phyloP scores from a whole-genome alignment of 2,888 invertebrate genomes.

The Alloscopus bannaensis region DNA sequence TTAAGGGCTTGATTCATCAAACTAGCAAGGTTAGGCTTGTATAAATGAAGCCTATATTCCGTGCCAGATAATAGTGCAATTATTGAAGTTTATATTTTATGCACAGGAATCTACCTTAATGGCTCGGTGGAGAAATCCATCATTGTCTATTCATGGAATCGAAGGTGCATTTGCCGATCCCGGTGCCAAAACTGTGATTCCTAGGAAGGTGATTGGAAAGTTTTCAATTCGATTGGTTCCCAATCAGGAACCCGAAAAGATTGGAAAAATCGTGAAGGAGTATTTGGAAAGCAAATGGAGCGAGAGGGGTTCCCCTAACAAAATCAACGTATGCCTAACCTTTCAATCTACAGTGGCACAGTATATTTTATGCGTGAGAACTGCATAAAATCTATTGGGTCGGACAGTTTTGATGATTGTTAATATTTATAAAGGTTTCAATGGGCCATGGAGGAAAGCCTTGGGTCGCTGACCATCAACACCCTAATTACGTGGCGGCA shows the following conservation, averaged over 20 bases:
- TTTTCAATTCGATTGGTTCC: conserved; percentile 98
- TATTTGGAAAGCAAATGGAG: conserved; percentile 87
- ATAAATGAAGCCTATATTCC: too few species aligned
- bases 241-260: conserved; percentile 86
- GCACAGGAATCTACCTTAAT: conserved; percentile 82
- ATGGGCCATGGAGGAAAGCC: conserved; percentile 87
- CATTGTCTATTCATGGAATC: conserved; percentile 95
- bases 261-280: conserved; percentile 86
- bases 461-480: conserved; percentile 95
- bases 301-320: conserved; percentile 89
- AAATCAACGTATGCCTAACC: conserved; percentile 84
- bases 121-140: conserved; percentile 97
- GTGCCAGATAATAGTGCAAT: not conserved
- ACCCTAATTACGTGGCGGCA: conserved; percentile 95
- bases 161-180: conserved; percentile 95
- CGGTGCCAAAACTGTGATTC: conserved; percentile 97
- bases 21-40: conserved; percentile 61
- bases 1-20: conserved; percentile 59
- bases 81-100: not conserved
- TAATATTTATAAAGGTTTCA: conserved; percentile 73
- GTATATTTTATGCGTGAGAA: not conserved
- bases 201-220: conserved; percentile 94
- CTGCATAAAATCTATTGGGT: not conserved
- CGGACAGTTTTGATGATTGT: not conserved
- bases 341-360: not conserved